A percentile compares a stretch with the other conserved stretches of the same genome.
Evolutionary conservation across 2,888 invertebrate genomes (phyloP).

Genomic region (Myopa tessellatipennis): DNA sequence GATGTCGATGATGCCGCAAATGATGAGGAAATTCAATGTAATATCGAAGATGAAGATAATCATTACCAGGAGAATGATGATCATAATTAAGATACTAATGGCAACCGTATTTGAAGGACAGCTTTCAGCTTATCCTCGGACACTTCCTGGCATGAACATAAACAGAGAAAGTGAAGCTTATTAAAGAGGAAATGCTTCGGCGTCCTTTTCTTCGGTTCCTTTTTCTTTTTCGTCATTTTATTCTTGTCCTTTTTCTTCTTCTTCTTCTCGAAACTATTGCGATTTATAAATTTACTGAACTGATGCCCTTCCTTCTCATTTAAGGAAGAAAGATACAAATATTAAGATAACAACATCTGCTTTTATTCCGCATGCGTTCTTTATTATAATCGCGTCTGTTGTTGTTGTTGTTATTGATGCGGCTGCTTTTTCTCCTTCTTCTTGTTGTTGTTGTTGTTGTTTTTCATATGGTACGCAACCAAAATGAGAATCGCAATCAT

Average conservation of each 20-base stretch:
- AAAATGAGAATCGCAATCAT: slow-evolving; percentile 28
- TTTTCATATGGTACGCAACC: slow-evolving; percentile 15
- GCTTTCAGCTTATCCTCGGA: too few species aligned
- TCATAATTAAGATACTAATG: background rate
- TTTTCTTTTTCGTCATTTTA: background rate
- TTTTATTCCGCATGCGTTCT: background rate
- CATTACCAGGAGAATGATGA: background rate
- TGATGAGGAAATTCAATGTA: too few species aligned
- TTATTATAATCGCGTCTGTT: slow-evolving; percentile 39
- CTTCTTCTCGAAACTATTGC: background rate
- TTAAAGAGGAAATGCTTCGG: too few species aligned
- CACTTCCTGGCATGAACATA: too few species aligned
- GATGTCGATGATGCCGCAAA: too few species aligned
- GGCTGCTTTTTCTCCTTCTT: background rate
- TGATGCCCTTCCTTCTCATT: background rate
- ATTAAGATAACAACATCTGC: slow-evolving; percentile 16
- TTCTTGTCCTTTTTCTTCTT: background rate
- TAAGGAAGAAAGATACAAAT: background rate
- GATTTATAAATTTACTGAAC: background rate
- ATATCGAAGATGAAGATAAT: background rate
- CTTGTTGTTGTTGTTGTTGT: slow-evolving; percentile 27
- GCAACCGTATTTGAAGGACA: too few species aligned
- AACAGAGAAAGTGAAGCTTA: too few species aligned
- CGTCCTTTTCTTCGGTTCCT: too few species aligned
- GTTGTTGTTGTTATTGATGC: slow-evolving; percentile 25